Conservation (phyloP, 2,888 invertebrate genomes). For the Cylindroiulus punctatus region DNA sequence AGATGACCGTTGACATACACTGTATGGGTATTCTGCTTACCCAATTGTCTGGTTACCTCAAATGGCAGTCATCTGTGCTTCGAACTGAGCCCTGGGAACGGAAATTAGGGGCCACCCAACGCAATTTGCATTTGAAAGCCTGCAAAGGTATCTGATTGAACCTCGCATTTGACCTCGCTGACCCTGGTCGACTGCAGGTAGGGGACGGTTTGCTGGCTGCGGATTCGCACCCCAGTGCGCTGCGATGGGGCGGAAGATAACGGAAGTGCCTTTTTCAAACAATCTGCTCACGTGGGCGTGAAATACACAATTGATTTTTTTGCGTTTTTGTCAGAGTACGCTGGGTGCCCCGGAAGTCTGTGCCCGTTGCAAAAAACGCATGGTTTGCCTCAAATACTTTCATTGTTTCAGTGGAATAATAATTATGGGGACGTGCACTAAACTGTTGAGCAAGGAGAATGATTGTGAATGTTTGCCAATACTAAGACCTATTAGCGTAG, state of each 20-base stretch:
- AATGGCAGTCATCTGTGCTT: no score
- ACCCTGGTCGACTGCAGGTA: background rate
- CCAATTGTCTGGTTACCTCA: no score
- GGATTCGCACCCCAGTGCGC: conserved; percentile 25
- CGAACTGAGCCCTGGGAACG: no score
- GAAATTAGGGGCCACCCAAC: background rate
- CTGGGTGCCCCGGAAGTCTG: background rate
- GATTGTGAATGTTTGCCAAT: no score
- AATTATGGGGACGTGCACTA: no score
- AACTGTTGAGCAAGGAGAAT: no score
- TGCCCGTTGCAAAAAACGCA: background rate
- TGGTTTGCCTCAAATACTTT: background rate
- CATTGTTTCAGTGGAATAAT: no score
- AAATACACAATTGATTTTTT: background rate
- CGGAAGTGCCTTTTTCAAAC: conserved; percentile 11
- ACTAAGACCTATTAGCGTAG: no score
- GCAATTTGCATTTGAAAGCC: background rate
- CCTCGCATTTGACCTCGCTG: background rate
- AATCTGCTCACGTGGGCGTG: background rate
- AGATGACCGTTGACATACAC: no score
- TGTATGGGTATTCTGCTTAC: no score
- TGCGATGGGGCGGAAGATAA: background rate
- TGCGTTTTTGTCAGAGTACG: background rate
- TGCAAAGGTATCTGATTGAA: background rate
- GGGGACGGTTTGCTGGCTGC: background rate